A percentile compares a stretch with the other conserved stretches of the same genome.
These are phyloP conservation scores for Hirudinaria manillensis DNA, from an alignment of 2,888 invertebrate species.

Conservation along the genomic window DNA sequence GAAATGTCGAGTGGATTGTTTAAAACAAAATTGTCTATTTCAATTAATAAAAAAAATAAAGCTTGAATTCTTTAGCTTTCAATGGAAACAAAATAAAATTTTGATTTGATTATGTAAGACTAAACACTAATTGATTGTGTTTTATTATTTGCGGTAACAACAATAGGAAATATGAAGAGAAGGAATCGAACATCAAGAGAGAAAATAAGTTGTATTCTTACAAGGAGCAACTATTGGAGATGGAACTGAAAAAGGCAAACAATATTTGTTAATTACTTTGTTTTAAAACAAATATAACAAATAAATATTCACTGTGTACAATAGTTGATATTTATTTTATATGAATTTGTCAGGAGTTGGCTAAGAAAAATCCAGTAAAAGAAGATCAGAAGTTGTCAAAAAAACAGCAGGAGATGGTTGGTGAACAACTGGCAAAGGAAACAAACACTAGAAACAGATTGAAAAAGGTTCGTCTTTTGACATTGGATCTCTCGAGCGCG, in stretches of 20 bases:
- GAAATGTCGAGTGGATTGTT: neutral
- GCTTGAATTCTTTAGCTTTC: neutral
- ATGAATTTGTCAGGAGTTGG: constrained; percentile 27
- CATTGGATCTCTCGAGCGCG: too few species aligned
- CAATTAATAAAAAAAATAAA: neutral
- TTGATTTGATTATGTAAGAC: too few species aligned
- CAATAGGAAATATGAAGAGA: neutral
- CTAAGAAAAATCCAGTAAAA: constrained; percentile 54
- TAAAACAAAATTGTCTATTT: neutral
- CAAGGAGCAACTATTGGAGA: constrained; percentile 89
- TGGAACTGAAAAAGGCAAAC: constrained; percentile 70
- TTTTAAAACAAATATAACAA: neutral
- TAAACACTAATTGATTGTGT: too few species aligned
- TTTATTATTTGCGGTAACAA: too few species aligned
- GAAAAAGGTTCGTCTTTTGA: constrained; percentile 31
- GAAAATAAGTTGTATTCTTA: constrained; percentile 95
- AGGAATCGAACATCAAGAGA: constrained; percentile 69
- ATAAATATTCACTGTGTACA: neutral
- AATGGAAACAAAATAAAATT: too few species aligned
- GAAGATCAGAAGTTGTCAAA: constrained; percentile 60
- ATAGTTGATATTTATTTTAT: neutral
- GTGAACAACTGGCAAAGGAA: constrained; percentile 79
- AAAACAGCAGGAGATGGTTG: constrained; percentile 86
- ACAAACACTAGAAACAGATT: constrained; percentile 64
- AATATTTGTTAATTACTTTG: neutral